phyloP scores from a whole-genome alignment of 2,888 invertebrate species.

The Arrhopalites spinosus region DNA sequence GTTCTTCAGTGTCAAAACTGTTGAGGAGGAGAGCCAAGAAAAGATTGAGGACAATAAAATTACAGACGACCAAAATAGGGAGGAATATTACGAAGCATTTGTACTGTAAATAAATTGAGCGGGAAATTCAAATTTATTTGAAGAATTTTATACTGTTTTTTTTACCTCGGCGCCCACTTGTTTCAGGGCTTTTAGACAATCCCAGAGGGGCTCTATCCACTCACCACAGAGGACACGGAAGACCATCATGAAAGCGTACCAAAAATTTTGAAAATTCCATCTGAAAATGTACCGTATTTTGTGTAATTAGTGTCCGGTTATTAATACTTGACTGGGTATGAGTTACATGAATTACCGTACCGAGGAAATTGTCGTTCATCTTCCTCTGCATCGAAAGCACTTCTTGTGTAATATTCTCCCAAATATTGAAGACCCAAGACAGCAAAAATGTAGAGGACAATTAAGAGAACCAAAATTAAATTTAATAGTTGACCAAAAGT shows the following conservation, averaged over 20 bases:
- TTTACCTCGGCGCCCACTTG: slow-evolving; percentile 56
- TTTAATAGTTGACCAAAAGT: slow-evolving; percentile 94
- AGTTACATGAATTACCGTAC: too few species aligned
- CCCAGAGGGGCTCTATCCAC: slow-evolving; percentile 97
- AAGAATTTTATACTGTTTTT: too few species aligned
- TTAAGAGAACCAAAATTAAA: slow-evolving; percentile 89
- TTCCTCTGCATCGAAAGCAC: slow-evolving; percentile 16
- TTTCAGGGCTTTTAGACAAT: slow-evolving; percentile 89
- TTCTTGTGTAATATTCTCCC: slow-evolving; percentile 23
- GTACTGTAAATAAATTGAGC: slow-evolving; percentile 39
- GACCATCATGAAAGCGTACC: slow-evolving; percentile 97
- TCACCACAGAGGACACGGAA: slow-evolving; percentile 95
- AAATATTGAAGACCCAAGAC: slow-evolving; percentile 31
- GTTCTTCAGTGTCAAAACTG: slow-evolving; percentile 88
- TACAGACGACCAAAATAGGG: slow-evolving; percentile 92
- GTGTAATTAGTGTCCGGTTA: too few species aligned
- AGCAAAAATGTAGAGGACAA: slow-evolving; percentile 62
- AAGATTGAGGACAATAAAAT: slow-evolving; percentile 96
- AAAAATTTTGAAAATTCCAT: slow-evolving; percentile 96
- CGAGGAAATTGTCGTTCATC: slow-evolving; percentile 2
- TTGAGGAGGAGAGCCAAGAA: slow-evolving; percentile 73
- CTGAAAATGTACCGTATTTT: slow-evolving; percentile 61
- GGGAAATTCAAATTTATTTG: too few species aligned
- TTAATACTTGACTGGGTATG: too few species aligned
- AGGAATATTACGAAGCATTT: slow-evolving; percentile 92